Base-by-base conservation (phyloP, 2,113 vertebrate genomes). In the Electrona antarctica region DNA sequence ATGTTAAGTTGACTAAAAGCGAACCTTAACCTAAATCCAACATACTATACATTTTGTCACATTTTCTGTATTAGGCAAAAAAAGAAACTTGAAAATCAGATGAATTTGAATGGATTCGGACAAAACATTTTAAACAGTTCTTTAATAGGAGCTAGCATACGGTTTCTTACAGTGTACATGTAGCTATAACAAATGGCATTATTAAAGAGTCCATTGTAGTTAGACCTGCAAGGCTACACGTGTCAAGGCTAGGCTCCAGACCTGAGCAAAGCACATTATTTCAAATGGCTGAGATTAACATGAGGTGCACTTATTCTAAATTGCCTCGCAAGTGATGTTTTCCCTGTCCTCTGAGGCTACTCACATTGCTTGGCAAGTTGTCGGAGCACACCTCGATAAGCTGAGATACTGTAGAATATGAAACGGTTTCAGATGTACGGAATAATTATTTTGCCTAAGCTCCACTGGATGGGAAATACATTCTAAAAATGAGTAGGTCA, bases 231-330 rank as follows among this genome's bases (percentile, higher is more conserved):
- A 83, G 71, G 85, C 77, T 87, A 83, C 78, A 79, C 66, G 77
- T 79, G 73, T 76, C 66, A 64, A 84, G 77, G 82, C 85, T 83
- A 76, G 71, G 79, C 80, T 81, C 72, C 72, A 79, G 81, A 88
- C 83, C 83, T 85, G 87, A 91, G 88, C 64, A 61, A 15, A 76
- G 21, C 47, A 59, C 57, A 62, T 83, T 60, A 41, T 64, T 80
- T 81, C 51, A 59, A 13, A 76, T 64, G 69, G 71, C 71, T 41
- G 33, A 15, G 58, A 73, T 75, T 52, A 79, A 74, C 46, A 15
- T 64, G 73, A 66, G 64, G 69, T 4, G 47, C 71, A n/a, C 2
- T 11, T 7, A 15, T 55, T 63, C 33, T 59, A 57, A 61, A 56
- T 50, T 15, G 64, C 74, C 56, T 60, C 14, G 55, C 64, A 65